Evolutionary conservation across 2,797 vertebrate genomes (phyloP).

Genomic region (Neopelma chrysocephalum): DNA sequence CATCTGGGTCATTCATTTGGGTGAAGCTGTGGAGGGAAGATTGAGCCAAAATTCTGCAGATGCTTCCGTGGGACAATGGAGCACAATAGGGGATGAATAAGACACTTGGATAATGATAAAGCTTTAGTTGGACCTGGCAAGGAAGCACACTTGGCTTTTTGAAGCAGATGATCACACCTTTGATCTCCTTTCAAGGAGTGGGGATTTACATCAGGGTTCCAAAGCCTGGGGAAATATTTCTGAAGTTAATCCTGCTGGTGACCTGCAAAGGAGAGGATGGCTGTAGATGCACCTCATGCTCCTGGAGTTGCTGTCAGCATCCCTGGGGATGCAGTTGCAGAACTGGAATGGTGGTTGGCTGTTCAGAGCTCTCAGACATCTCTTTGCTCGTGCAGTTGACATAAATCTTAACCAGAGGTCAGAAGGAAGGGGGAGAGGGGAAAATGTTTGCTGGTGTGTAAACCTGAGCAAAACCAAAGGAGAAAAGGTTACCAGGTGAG

Average conservation of each 20-base stretch:
- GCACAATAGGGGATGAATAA: background rate
- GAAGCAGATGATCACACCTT: background rate
- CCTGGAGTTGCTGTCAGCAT: background rate
- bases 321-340: background rate
- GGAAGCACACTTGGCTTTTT: background rate
- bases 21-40: background rate
- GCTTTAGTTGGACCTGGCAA: constrained; percentile 2
- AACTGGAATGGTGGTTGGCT: background rate
- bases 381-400: background rate
- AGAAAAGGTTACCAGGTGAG: background rate
- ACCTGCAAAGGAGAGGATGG: background rate
- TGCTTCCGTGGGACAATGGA: background rate
- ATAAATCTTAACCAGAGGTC: background rate
- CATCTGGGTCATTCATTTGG: background rate
- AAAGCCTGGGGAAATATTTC: background rate
- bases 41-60: background rate
- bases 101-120: background rate
- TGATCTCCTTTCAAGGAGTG: background rate
- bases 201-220: background rate
- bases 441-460: background rate
- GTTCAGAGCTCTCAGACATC: background rate
- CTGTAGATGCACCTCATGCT: background rate
- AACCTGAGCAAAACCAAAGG: background rate
- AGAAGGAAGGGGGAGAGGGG: background rate
- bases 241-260: background rate